Conservation (phyloP, 1,140 invertebrate species). For the Drosophila teissieri region DNA sequence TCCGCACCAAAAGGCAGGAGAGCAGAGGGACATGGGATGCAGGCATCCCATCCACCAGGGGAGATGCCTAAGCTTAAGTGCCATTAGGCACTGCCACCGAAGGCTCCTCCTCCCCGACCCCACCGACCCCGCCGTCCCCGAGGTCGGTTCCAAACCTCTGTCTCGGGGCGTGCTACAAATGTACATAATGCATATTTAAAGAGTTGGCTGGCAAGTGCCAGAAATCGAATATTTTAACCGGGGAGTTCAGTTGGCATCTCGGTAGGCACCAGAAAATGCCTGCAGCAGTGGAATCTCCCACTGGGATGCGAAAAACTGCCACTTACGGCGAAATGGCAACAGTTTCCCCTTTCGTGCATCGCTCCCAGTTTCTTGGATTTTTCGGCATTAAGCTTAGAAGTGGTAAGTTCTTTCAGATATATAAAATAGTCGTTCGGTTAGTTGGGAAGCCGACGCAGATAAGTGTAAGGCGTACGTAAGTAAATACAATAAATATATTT, state of each 20-base stretch:
- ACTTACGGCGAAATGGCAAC: slow-evolving; percentile 42
- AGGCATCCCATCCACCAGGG: slow-evolving; percentile 11
- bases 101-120: slow-evolving; percentile 8
- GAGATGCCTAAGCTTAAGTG: slow-evolving; percentile 78
- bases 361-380: slow-evolving; percentile 10
- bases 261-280: slow-evolving; percentile 39
- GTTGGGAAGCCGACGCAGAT: no score
- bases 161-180: slow-evolving; percentile 58
- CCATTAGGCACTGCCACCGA: slow-evolving; percentile 72
- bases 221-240: slow-evolving; percentile 80
- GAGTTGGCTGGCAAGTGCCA: slow-evolving; percentile 77
- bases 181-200: slow-evolving; percentile 81
- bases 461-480: no score
- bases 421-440: neutral
- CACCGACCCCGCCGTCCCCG: slow-evolving; percentile 2
- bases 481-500: slow-evolving; percentile 1
- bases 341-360: slow-evolving; percentile 11
- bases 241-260: slow-evolving; percentile 35
- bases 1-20: slow-evolving; percentile 2
- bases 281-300: slow-evolving; percentile 33
- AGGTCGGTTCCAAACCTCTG: slow-evolving; percentile 3
- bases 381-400: slow-evolving; percentile 12
- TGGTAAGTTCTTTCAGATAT: slow-evolving; percentile 5
- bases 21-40: neutral
- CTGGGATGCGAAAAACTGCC: slow-evolving; percentile 31